phyloP scores from a whole-genome alignment of 2,113 vertebrate genomes.

The Vicugna pacos region DNA sequence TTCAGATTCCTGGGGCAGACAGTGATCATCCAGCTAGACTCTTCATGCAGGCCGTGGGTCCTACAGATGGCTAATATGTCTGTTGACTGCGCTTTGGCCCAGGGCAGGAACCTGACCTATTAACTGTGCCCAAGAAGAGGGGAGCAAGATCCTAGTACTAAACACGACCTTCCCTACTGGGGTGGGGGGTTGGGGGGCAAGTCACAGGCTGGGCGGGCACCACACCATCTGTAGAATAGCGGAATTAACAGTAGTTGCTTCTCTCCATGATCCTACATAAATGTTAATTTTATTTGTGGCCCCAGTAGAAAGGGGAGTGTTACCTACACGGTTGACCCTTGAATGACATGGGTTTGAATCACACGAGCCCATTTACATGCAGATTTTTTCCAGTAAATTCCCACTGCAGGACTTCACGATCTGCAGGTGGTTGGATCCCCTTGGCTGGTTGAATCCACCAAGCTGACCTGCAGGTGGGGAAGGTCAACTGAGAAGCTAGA shows the following conservation, averaged over 20 bases:
- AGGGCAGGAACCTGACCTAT: neutral
- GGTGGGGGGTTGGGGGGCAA: neutral
- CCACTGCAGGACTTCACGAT: neutral
- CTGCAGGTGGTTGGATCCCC: neutral
- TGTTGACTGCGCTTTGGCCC: neutral
- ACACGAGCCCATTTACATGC: neutral
- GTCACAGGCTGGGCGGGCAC: no score
- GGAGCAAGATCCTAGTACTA: neutral
- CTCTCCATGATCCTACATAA: neutral
- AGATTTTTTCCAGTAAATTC: neutral
- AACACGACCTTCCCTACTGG: fast-evolving
- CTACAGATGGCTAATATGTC: neutral
- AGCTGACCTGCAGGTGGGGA: neutral
- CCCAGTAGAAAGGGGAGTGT: neutral
- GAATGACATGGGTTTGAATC: neutral
- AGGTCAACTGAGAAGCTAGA: neutral
- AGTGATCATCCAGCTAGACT: neutral
- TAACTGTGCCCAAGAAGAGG: neutral
- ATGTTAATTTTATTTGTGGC: neutral
- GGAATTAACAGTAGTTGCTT: neutral
- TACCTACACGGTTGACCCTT: neutral
- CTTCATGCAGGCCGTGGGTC: neutral
- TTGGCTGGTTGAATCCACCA: neutral
- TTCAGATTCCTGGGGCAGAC: neutral
- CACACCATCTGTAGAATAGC: no score